Evolutionary conservation across 2,888 invertebrate genomes (phyloP).

Genomic region (Neoaliturus tenellus): DNA sequence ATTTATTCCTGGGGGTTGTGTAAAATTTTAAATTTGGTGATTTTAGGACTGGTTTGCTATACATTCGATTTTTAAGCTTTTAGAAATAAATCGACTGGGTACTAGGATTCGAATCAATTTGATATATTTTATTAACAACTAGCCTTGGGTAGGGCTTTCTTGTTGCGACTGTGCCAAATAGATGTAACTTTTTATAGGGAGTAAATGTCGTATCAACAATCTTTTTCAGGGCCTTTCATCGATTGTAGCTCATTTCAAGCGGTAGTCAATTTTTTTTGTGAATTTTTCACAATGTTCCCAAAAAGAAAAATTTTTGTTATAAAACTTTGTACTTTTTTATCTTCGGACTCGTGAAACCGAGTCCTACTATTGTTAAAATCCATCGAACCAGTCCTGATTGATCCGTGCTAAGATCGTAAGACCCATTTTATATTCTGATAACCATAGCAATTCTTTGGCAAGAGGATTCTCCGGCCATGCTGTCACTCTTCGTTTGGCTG

Average conservation of each 20-base stretch:
- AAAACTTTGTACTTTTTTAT: not conserved
- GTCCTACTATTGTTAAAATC: too few relatives aligned
- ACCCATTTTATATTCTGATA: conserved; percentile 53
- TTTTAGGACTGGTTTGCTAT: conserved; percentile 35
- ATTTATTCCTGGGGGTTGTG: conserved; percentile 7
- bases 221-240: conserved; percentile 1
- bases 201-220: not conserved
- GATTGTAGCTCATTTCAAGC: not conserved
- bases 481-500: conserved; percentile 59
- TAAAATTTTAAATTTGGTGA: conserved; percentile 26
- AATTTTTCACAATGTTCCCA: not conserved
- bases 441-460: conserved; percentile 60
- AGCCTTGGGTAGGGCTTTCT: conserved; percentile 32
- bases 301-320: not conserved
- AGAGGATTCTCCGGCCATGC: conserved; percentile 39
- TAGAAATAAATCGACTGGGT: not conserved
- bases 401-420: conserved; percentile 26
- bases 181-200: conserved; percentile 40
- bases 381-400: conserved; percentile 31
- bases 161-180: conserved; percentile 39
- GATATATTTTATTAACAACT: conserved; percentile 1
- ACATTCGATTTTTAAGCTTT: not conserved
- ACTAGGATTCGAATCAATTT: not conserved
- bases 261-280: not conserved
- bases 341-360: not conserved